Percentiles rank a stretch among this genome's conserved stretches.
Conservation (phyloP, 2,113 vertebrate species). For the Numenius arquata region DNA sequence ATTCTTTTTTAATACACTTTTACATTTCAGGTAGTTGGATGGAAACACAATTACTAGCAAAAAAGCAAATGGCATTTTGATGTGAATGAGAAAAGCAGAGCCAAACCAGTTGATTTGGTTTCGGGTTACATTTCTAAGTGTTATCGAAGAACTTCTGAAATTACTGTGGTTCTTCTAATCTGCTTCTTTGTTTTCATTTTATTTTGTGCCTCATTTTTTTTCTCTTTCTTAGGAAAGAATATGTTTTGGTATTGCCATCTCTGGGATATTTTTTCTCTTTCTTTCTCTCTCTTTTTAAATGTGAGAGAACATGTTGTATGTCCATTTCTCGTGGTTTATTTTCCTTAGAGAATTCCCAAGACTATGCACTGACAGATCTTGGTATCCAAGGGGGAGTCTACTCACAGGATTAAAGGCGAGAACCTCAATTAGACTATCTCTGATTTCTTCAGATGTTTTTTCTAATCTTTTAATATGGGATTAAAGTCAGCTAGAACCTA, state of each 20-base stretch:
- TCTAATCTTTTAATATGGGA: conserved; percentile 88
- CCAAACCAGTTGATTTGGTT: neutral
- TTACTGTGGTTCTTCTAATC: neutral
- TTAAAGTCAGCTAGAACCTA: conserved; percentile 82
- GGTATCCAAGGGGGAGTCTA: conserved; percentile 79
- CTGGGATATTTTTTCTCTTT: neutral
- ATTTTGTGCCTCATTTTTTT: conserved; percentile 3
- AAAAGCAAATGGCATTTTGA: neutral
- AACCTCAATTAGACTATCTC: conserved; percentile 86
- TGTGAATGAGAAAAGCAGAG: neutral
- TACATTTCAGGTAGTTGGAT: neutral
- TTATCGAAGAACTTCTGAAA: neutral
- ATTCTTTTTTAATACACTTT: neutral
- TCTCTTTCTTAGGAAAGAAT: conserved; percentile 17
- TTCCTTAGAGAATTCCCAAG: conserved; percentile 79
- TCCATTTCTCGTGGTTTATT: conserved; percentile 74
- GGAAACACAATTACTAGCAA: neutral
- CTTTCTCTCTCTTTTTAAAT: conserved; percentile 57
- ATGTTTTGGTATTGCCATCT: conserved; percentile 59
- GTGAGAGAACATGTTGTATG: conserved; percentile 67
- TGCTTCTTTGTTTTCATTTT: conserved; percentile 21
- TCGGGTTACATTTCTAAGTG: neutral
- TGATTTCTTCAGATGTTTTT: conserved; percentile 88
- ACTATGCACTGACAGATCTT: conserved; percentile 79
- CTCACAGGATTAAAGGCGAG: conserved; percentile 84